Evolutionary conservation across 2,888 invertebrate species (phyloP).

Genomic region (Ophion ellenae): DNA sequence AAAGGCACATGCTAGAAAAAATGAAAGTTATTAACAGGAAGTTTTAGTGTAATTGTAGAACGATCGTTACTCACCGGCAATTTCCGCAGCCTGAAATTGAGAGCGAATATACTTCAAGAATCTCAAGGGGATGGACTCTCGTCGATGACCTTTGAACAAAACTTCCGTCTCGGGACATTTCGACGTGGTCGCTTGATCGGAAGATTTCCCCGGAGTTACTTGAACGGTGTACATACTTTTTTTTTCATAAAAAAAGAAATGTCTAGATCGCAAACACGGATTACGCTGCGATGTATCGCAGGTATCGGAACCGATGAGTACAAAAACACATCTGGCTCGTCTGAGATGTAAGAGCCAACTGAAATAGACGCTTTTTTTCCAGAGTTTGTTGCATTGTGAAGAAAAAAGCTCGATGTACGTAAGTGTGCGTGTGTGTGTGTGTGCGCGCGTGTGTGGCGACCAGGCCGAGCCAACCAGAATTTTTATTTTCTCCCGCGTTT

Average conservation of each 20-base stretch:
- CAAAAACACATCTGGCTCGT: constrained; percentile 38
- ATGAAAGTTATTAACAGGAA: neutral
- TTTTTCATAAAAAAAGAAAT: neutral
- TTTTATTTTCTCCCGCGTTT: constrained; percentile 65
- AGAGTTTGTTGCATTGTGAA: constrained; percentile 49
- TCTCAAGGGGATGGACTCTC: constrained; percentile 78
- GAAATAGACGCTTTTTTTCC: constrained; percentile 40
- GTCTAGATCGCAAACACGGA: neutral
- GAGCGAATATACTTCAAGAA: constrained; percentile 78
- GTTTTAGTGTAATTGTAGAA: neutral
- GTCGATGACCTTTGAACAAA: constrained; percentile 73
- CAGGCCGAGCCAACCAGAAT: constrained; percentile 29
- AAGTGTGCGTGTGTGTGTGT: constrained; percentile 5
- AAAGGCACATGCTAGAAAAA: neutral
- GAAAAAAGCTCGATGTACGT: constrained; percentile 31
- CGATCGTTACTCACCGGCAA: constrained; percentile 72
- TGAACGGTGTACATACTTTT: constrained; percentile 80
- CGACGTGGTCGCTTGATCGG: constrained; percentile 73
- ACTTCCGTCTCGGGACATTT: constrained; percentile 75
- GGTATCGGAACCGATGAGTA: constrained; percentile 6
- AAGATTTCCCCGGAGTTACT: constrained; percentile 76
- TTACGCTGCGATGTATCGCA: constrained; percentile 10
- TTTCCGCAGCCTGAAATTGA: constrained; percentile 75
- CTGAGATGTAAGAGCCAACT: constrained; percentile 48
- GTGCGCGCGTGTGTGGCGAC: constrained; percentile 19